These are phyloP conservation scores for Mastigias papua DNA, from an alignment of 30 jellyfish, hydroid and myxozoan species.

Conservation along the genomic window DNA sequence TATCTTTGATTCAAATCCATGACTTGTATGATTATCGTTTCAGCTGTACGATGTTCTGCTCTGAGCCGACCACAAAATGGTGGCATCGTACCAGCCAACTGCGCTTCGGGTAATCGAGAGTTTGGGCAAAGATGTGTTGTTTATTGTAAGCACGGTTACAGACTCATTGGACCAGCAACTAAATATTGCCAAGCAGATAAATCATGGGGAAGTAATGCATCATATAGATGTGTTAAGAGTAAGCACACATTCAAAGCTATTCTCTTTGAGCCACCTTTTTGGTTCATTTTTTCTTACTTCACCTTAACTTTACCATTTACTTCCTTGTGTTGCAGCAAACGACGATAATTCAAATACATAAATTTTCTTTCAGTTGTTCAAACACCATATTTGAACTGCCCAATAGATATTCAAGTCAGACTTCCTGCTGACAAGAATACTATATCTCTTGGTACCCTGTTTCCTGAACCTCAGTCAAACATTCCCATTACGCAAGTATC, in stretches of 20 bases:
- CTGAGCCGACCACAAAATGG: slow-evolving; percentile 90
- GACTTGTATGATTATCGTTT: neutral
- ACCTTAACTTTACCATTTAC: no score
- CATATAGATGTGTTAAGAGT: slow-evolving; percentile 86
- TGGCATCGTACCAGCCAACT: slow-evolving; percentile 90
- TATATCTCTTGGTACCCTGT: slow-evolving; percentile 66
- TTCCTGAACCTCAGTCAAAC: slow-evolving; percentile 87
- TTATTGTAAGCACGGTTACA: slow-evolving; percentile 93
- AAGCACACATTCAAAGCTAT: no score
- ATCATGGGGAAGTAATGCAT: slow-evolving; percentile 77
- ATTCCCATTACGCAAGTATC: slow-evolving; percentile 55
- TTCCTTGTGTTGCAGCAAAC: neutral
- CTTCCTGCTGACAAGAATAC: slow-evolving; percentile 43
- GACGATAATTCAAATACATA: no score
- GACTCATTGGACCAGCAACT: slow-evolving; percentile 95
- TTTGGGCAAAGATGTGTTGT: slow-evolving; percentile 98
- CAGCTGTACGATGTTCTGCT: slow-evolving; percentile 95
- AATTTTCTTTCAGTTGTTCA: slow-evolving; percentile 76
- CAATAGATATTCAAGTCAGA: slow-evolving; percentile 74
- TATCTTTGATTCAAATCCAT: no score
- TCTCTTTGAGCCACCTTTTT: no score
- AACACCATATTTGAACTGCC: slow-evolving; percentile 94
- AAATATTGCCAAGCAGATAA: slow-evolving; percentile 95
- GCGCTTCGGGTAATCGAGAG: slow-evolving; percentile 80
- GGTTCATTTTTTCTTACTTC: no score